These are phyloP conservation scores for Dryobotodes eremita DNA, from an alignment of 2,888 invertebrate genomes.

Conservation along the genomic window DNA sequence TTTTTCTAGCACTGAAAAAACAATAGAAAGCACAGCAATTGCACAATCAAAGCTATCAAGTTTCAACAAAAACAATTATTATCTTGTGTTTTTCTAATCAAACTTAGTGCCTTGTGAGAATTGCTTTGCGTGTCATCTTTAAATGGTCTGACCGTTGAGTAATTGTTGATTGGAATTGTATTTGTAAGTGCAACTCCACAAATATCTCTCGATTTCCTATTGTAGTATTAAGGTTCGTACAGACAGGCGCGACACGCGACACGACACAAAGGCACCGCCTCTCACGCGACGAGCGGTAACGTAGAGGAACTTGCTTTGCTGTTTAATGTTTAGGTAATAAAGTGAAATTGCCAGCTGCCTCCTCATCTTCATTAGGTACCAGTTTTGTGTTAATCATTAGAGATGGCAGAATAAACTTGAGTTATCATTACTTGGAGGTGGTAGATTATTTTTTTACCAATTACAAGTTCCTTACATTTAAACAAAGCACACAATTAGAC, in stretches of 20 bases:
- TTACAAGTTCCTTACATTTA: no score
- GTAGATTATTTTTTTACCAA: no score
- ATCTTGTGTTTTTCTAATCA: constrained; percentile 21
- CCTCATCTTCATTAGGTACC: neutral
- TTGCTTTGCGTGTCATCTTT: constrained; percentile 46
- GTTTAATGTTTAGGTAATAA: neutral
- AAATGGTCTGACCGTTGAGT: constrained; percentile 40
- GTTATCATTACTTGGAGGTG: no score
- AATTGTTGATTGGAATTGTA: constrained; percentile 46
- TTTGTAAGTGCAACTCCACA: constrained; percentile 20
- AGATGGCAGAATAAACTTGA: neutral
- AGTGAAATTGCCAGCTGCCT: neutral
- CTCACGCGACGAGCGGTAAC: no score
- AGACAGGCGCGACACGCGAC: no score
- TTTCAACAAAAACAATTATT: constrained; percentile 3
- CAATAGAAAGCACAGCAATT: neutral
- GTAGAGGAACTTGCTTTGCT: neutral
- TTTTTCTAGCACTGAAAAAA: neutral
- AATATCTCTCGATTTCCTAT: constrained; percentile 7
- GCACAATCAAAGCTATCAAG: constrained; percentile 15
- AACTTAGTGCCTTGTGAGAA: constrained; percentile 44
- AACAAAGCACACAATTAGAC: no score
- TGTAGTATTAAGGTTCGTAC: neutral
- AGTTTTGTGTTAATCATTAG: neutral
- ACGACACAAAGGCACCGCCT: no score